Percentiles rank a stretch among this genome's conserved stretches.
Evolutionary conservation across 2,888 invertebrate species (phyloP).

Genomic region (Limnephilus rhombicus): DNA sequence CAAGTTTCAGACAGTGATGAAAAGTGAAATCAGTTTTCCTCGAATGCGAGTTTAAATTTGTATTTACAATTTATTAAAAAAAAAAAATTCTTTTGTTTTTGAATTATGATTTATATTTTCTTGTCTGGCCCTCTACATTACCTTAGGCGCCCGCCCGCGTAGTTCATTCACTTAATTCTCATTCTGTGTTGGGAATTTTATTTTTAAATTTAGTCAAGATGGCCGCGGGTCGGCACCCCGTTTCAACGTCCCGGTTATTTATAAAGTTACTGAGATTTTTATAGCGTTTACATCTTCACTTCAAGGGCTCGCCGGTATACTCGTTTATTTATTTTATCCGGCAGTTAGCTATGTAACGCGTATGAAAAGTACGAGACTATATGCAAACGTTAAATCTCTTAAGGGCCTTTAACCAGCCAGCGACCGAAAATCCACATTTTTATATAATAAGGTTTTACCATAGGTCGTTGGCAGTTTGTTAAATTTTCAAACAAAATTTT

Average conservation of each 20-base stretch:
- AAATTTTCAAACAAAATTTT: too few relatives aligned
- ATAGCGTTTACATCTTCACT: constrained; percentile 23
- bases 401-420: too few relatives aligned
- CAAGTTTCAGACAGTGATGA: too few relatives aligned
- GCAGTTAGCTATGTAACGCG: neutral
- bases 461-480: too few relatives aligned
- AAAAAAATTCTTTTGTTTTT: neutral
- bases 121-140: neutral
- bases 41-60: neutral
- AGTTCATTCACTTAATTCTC: constrained; percentile 32
- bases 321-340: neutral
- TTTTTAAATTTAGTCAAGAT: constrained; percentile 43
- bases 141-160: constrained; percentile 38
- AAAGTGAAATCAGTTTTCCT: too few relatives aligned
- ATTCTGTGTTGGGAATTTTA: constrained; percentile 21
- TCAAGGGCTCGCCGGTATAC: neutral
- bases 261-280: constrained; percentile 39
- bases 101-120: neutral
- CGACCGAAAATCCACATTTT: too few relatives aligned
- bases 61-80: neutral
- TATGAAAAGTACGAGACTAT: too few relatives aligned
- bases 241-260: constrained; percentile 32
- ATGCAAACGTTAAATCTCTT: too few relatives aligned
- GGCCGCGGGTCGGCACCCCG: neutral
- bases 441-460: too few relatives aligned